Base-by-base conservation (phyloP, 1,140 invertebrate genomes). In the Pseudoatta argentina region DNA sequence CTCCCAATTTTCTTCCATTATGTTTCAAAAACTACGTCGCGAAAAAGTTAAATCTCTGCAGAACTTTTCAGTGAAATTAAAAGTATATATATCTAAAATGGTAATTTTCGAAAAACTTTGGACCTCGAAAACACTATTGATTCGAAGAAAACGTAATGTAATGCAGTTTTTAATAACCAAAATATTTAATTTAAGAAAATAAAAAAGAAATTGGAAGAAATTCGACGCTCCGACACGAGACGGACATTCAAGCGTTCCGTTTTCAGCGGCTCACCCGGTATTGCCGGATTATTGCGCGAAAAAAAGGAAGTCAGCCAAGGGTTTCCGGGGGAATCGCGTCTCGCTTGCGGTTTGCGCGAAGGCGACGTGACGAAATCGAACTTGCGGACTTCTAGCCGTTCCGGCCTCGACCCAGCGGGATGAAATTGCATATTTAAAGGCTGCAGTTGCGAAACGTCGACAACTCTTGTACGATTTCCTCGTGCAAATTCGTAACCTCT, bases 341-440 rank as follows among this genome's bases (percentile, higher is more conserved):
- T 72, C 21, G 66, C 48, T 81, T 81, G 78, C 78, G 66, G 78
- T 71, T 57, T 72, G 51, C 53, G 66, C 78, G 66, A 55, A 59
- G 30, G n/a, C 66, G 44, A 67, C 44, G 48, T 79, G 63, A 79
- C 53, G 78, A 81, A 71, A 81, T 72, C 78, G 39, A 72, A 34
- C 34, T 34, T 16, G 76, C 39, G 34, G 16, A 64, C 21, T 53
- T 27, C 24, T 67, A n/a, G 78, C 12, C 16, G 67, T 34, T 55
- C 53, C 67, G 78, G 67, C 78, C 78, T 72, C 78, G 78, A 82
- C 39, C 67, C 67, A 55, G 53, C 67, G 67, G 53, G 53, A 82
- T 72, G 53, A 59, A 82, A 72, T 82, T 82, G 78, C 78, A 82
- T 82, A 82, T 82, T 82, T 82, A 61, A 72, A 71, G 24, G 63